Conservation (phyloP, 2,113 vertebrate genomes). For the Muscicapa adusta region DNA sequence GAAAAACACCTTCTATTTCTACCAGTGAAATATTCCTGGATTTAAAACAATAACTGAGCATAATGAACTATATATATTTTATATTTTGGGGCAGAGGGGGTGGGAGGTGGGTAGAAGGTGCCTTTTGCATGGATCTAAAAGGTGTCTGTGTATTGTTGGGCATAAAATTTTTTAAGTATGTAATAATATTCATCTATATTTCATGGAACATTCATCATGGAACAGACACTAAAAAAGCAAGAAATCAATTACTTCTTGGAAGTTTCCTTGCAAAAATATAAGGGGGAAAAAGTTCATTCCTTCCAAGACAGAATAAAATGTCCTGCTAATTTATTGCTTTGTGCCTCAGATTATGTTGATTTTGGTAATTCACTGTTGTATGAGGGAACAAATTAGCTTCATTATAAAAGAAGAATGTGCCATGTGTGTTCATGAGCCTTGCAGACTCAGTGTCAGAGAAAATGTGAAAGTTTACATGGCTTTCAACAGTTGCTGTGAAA, state of each 20-base stretch:
- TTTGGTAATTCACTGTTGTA: not conserved
- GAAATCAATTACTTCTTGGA: not conserved
- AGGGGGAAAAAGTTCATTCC: rapidly evolving
- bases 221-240: not conserved
- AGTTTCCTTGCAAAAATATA: not conserved
- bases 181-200: not conserved
- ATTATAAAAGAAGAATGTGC: not conserved
- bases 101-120: not conserved
- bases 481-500: not conserved
- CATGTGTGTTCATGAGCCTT: not conserved
- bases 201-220: not conserved
- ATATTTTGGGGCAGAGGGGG: too few relatives aligned
- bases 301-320: not conserved
- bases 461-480: not conserved
- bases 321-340: not conserved
- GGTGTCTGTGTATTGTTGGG: not conserved
- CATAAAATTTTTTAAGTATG: not conserved
- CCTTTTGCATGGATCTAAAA: not conserved
- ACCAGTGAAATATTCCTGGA: not conserved
- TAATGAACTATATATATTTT: too few relatives aligned
- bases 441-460: not conserved
- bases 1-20: not conserved
- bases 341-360: not conserved
- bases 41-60: not conserved
- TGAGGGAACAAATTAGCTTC: not conserved